Percentiles rank a stretch among this genome's conserved stretches.
phyloP scores from a whole-genome alignment of 2,888 invertebrate species.

The Venusia cambrica region DNA sequence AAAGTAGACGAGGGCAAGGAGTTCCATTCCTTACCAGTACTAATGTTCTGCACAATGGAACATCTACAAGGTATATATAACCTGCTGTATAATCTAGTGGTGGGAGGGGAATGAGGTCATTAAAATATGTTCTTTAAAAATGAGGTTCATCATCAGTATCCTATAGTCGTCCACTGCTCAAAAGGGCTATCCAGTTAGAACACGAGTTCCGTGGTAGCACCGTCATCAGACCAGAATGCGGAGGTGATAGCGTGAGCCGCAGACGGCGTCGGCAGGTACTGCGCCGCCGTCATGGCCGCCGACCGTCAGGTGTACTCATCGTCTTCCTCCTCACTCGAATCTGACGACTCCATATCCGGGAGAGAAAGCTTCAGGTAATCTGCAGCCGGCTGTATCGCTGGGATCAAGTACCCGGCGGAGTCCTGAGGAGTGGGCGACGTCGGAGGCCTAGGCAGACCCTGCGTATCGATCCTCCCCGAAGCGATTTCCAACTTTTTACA shows the following conservation, averaged over 20 bases:
- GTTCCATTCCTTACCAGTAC: too few relatives aligned
- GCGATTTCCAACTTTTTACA: constrained; percentile 82
- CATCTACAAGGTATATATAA: too few relatives aligned
- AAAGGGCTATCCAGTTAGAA: constrained; percentile 45
- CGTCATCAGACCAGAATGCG: constrained; percentile 52
- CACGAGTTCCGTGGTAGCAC: constrained; percentile 40
- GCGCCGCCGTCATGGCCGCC: constrained; percentile 33
- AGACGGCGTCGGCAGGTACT: constrained; percentile 57
- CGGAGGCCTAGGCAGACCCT: constrained; percentile 71
- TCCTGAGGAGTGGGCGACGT: constrained; percentile 82
- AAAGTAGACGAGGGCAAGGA: too few relatives aligned
- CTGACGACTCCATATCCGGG: constrained; percentile 61
- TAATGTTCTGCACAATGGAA: too few relatives aligned
- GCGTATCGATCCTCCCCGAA: constrained; percentile 48
- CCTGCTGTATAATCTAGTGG: too few relatives aligned
- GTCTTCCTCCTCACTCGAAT: constrained; percentile 61
- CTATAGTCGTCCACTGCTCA: too few relatives aligned
- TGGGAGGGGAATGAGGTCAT: too few relatives aligned
- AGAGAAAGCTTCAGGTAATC: constrained; percentile 81
- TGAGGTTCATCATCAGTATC: too few relatives aligned
- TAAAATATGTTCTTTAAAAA: too few relatives aligned
- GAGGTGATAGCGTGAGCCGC: constrained; percentile 38
- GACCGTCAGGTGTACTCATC: constrained; percentile 69
- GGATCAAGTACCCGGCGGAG: constrained; percentile 85
- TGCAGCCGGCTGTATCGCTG: constrained; percentile 73